Evolutionary conservation across 2,888 invertebrate species (phyloP).

Genomic region (Phania funesta): DNA sequence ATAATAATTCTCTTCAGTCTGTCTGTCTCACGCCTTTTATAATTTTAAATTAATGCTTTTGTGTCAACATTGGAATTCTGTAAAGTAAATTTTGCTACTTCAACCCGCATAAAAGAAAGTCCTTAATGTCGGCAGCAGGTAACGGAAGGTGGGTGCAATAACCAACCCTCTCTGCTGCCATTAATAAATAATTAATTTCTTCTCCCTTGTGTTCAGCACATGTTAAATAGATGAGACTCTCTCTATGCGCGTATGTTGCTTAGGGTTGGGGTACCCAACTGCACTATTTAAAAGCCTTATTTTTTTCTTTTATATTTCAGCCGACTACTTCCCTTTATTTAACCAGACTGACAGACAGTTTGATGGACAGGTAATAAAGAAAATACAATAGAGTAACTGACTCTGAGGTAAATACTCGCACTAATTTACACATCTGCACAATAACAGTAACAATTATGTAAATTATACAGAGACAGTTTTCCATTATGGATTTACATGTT

Average conservation of each 20-base stretch:
- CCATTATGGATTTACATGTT: neutral
- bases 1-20: too few relatives aligned
- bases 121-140: neutral
- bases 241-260: neutral
- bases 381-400: neutral
- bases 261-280: neutral
- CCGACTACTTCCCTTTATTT: too few relatives aligned
- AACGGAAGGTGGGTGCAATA: neutral
- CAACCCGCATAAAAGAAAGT: neutral
- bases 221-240: neutral
- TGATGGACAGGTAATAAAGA: conserved; percentile 3
- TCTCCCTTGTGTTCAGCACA: neutral
- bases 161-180: neutral
- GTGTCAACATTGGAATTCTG: too few relatives aligned
- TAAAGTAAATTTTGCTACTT: too few relatives aligned
- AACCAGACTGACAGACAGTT: conserved; percentile 6
- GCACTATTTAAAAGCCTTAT: neutral
- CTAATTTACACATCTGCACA: neutral
- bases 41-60: too few relatives aligned
- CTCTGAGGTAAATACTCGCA: conserved; percentile 1
- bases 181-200: conserved; percentile 9
- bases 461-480: conserved; percentile 3
- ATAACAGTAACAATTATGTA: conserved; percentile 1
- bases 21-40: too few relatives aligned
- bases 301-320: too few relatives aligned